Evolutionary conservation across 2,113 vertebrate genomes (phyloP).

Genomic region (Oncorhynchus mykiss): DNA sequence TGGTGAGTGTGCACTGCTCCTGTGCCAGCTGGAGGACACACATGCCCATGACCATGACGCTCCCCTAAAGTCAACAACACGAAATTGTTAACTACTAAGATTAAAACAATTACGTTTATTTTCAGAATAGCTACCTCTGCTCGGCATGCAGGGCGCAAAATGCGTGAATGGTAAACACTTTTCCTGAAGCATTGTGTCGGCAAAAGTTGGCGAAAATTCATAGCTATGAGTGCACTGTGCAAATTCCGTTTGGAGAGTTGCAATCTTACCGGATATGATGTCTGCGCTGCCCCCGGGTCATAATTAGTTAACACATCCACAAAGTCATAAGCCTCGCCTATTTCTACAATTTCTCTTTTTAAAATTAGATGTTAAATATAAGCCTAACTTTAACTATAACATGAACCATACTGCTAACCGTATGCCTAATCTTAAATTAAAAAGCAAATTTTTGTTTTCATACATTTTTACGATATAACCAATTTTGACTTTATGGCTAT

Average conservation of each 20-base stretch:
- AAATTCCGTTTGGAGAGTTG: background rate
- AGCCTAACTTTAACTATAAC: no score
- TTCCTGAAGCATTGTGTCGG: slow-evolving; percentile 9
- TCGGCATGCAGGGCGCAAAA: slow-evolving; percentile 11
- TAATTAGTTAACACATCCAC: no score
- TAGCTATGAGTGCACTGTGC: background rate
- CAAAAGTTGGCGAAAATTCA: slow-evolving; percentile 42
- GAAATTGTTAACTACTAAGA: background rate
- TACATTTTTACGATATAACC: no score
- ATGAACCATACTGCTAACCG: no score
- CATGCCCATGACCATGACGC: no score
- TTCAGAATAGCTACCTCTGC: slow-evolving; percentile 46
- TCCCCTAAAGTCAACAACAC: background rate
- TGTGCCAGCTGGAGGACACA: no score
- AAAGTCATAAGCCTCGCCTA: background rate
- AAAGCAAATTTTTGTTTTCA: no score
- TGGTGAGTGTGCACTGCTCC: background rate
- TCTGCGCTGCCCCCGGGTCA: background rate
- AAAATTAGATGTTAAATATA: no score
- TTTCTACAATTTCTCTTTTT: no score
- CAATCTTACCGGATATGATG: background rate
- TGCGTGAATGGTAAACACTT: slow-evolving; percentile 15
- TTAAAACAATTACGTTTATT: background rate
- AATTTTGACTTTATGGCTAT: no score
- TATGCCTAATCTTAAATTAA: no score